Evolutionary conservation across 2,797 vertebrate species (phyloP), one percentile per base, ranked within the genome.

Genomic region (Sebastes hopkinsi): DNA sequence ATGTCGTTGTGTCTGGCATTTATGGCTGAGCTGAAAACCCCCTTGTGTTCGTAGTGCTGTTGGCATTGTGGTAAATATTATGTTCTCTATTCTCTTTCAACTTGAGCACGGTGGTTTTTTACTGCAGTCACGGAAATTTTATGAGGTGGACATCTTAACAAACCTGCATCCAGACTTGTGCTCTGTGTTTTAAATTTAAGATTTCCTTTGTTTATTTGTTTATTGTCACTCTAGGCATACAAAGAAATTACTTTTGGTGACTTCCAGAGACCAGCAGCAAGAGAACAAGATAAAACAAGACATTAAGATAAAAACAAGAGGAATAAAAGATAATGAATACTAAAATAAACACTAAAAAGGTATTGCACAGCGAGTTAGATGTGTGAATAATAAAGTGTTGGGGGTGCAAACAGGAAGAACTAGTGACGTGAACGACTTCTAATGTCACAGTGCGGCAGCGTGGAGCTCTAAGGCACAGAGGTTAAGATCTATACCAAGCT

Each of bases 21-120:
- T 61, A 36, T 29, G 11, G 25, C n/a, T 60, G n/a, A 74, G 38
- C 38, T 58, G 54, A 75, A 84, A 84, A 58, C 1, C 52, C 73
- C 70, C 58, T 50, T 32, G 30, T 61, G 72, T 56, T 67, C 1
- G 5, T 30, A 8, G 6, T 22, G 22, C 52, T 42, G 14, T 38
- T 18, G 6, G 6, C 23, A 22, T 6, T 46, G 6, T 20, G 18
- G 20, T 64, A 50, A 60, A 4, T 18, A 50, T 50, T 64, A 50
- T 7, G 32, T 16, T 83, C 4, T 77, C 6, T n/a, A 1, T 46
- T 67, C n/a, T 18, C 60, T 38, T 65, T 46, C 7, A 7, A 46
- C 1, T 23, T 50, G 23, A 22, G 8, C 2, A 16, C 8, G 38
- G 18, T n/a, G 11, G 1, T 20, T n/a, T 52, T 22, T 54, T 10